phyloP scores from a whole-genome alignment of 2,113 vertebrate species.

The Lepus europaeus region DNA sequence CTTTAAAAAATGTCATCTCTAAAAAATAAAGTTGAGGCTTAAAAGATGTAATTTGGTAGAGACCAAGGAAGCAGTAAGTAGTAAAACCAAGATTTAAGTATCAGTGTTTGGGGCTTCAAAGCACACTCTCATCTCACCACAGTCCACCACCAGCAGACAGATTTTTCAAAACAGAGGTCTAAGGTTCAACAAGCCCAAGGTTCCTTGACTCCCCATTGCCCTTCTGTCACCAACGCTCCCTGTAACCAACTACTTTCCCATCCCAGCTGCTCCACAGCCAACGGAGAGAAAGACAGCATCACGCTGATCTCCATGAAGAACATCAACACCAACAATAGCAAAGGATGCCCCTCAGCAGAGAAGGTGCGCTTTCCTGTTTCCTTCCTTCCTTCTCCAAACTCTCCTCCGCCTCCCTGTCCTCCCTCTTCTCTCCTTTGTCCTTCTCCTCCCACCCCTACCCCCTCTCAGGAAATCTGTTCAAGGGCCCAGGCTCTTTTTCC shows the following conservation, averaged over 20 bases:
- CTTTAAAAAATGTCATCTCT: no score
- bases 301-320: slow-evolving; percentile 92
- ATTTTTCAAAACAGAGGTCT: neutral
- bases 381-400: neutral
- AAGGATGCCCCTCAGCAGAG: slow-evolving; percentile 78
- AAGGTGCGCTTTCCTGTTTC: slow-evolving; percentile 79
- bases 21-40: neutral
- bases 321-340: slow-evolving; percentile 90
- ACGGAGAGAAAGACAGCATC: slow-evolving; percentile 89
- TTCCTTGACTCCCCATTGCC: neutral
- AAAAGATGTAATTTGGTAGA: slow-evolving; percentile 42
- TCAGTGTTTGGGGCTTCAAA: slow-evolving; percentile 36
- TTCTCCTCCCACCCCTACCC: neutral
- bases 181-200: neutral
- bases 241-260: slow-evolving; percentile 35
- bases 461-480: slow-evolving; percentile 5
- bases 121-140: neutral
- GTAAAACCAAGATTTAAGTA: slow-evolving; percentile 46
- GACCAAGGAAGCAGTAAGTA: neutral
- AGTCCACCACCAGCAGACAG: neutral
- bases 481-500: slow-evolving; percentile 27
- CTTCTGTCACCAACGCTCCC: neutral
- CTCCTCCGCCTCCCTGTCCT: no score
- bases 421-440: neutral
- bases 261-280: slow-evolving; percentile 86